A percentile compares a stretch with the other conserved stretches of the same genome.
phyloP scores from a whole-genome alignment of 2,113 vertebrate genomes.

The Oxyruncus cristatus region DNA sequence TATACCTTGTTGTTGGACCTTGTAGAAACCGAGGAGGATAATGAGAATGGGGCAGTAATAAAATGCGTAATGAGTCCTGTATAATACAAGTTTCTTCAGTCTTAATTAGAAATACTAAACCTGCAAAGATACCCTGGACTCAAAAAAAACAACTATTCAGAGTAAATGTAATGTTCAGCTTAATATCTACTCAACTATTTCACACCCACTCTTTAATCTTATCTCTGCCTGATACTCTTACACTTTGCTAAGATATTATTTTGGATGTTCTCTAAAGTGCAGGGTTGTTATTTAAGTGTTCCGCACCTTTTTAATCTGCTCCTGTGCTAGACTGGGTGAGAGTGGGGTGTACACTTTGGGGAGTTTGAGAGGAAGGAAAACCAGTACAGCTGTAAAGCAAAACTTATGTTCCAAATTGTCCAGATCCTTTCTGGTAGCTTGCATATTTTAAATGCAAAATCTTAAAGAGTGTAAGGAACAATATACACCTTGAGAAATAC shows the following conservation, averaged over 20 bases:
- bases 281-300: neutral
- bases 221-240: neutral
- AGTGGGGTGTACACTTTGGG: neutral
- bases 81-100: conserved; percentile 24
- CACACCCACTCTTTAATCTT: conserved; percentile 21
- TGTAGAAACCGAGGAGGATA: conserved; percentile 36
- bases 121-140: neutral
- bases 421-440: neutral
- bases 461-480: neutral
- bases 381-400: neutral
- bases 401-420: neutral
- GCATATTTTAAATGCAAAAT: neutral
- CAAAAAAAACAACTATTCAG: neutral
- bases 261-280: neutral
- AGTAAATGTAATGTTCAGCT: neutral
- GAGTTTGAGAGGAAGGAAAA: neutral
- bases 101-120: conserved; percentile 23
- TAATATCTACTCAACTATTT: neutral
- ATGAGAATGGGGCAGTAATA: conserved; percentile 18
- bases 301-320: conserved; percentile 7
- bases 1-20: conserved; percentile 44
- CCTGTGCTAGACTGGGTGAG: neutral
- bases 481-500: neutral
- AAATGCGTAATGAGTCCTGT: conserved; percentile 23
- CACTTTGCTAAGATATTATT: neutral